Evolutionary conservation across 30 jellyfish, hydroid and myxozoan species (phyloP), one percentile per base, ranked within the genome.

Genomic region (Chrysaora quinquecirrha): DNA sequence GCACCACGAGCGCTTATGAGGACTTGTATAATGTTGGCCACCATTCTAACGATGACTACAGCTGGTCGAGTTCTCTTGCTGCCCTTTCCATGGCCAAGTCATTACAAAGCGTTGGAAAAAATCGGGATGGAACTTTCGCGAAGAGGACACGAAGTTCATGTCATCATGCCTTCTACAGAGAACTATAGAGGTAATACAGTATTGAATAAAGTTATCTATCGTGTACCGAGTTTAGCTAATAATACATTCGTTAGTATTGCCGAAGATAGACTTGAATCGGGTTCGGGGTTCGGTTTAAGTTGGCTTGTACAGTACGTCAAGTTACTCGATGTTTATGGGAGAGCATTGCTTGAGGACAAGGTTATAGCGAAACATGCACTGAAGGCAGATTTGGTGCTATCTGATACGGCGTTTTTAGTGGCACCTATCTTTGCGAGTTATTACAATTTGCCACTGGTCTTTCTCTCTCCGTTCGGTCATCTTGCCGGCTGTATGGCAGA

Each of bases 31-130:
- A 38, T 38, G 6, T 6, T 38, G 14, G 14, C 14, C 54, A 38
- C 71, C 34, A 82, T 32, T 1, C 65, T 31, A 34, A 43, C 56
- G 30, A 24, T 71, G 48, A 61, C 52, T 6, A 6, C 52, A 23
- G 24, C 73, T 14, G 85, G 68, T 4, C 23, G 64, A 20, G 34
- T 76, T 28, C 35, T 76, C 64, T 20, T 87, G 2, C 76, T 87
- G 69, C 96, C 96, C 18, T 87, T 76, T 34, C 91, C 89, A 0
- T 87, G 96, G 96, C 89, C 89, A 29, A 87, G 96, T 34, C 96
- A 87, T 72, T 74, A 74, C 66, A 38, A 35, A 0, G 78, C 60
- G 48, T 71, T 87, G 25, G 96, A 69, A 75, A 87, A 62, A 43
- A 70, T 87, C 38, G 91, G 91, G 38, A 69, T 19, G 11, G 91